Evolutionary conservation across 1,140 invertebrate species (phyloP), one percentile per base, ranked within the genome.

Genomic region (Dufourea novaeangliae): DNA sequence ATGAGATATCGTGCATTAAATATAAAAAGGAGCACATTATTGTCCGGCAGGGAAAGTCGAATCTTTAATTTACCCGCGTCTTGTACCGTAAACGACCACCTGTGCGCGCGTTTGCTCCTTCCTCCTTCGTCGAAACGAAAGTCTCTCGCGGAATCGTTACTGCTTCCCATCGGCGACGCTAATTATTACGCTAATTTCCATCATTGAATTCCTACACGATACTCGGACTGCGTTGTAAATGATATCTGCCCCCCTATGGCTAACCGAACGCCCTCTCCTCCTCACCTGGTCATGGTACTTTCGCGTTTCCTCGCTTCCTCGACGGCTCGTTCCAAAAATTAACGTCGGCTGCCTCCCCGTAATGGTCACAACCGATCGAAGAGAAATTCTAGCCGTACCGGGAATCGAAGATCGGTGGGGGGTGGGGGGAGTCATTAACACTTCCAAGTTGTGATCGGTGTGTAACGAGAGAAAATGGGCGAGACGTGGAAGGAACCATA

Each of bases 341-440:
- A 64, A 2, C 25, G 1, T n/a, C 14, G 12, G 66, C 10, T n/a
- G n/a, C 14, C 0, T 14, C 1, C 25, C 72, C 29, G 56, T 74
- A 75, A 57, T 46, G 63, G 52, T 75, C 61, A 56, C n/a, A n/a
- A 22, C 44, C 62, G 46, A 63, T 70, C 76, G 63, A 78, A n/a
- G 75, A 83, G 76, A 88, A 88, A 88, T 83, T 85, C 85, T 81
- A 83, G 37, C 71, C 79, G 75, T 87, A 82, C 81, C 69, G 79
- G 79, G 83, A 88, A 87, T 79, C 80, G 78, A 75, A 86, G n/a
- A n/a, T 74, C 79, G 44, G 50, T 7, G 46, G 4, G 20, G 46
- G 69, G 44, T 41, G 20, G 46, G 4, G 20, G 46, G 69, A 80
- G 72, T 81, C 85, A 78, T 89, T 89, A 89, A 83, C 81, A 85